phyloP scores from a whole-genome alignment of 2,888 invertebrate species.

The Zele albiditarsus region DNA sequence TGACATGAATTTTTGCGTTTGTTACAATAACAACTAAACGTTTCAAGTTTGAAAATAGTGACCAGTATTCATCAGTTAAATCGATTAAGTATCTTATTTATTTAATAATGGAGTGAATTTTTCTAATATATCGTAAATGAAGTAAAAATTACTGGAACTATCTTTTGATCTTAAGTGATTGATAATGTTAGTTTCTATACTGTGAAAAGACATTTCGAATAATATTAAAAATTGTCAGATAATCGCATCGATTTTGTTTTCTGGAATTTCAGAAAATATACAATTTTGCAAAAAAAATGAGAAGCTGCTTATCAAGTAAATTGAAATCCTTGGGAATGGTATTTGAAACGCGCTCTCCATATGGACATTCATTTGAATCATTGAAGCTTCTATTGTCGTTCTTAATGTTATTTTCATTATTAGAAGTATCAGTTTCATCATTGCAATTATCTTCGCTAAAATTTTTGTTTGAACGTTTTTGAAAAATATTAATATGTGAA shows the following conservation, averaged over 20 bases:
- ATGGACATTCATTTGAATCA: neutral
- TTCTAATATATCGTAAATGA: constrained; percentile 21
- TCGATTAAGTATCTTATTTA: constrained; percentile 27
- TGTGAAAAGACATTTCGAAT: neutral
- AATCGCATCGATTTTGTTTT: constrained; percentile 20
- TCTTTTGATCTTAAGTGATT: constrained; percentile 19
- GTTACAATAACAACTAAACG: neutral
- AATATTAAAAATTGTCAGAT: neutral
- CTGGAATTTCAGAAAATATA: constrained; percentile 10
- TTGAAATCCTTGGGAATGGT: too few species aligned
- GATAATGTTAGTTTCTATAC: constrained; percentile 21
- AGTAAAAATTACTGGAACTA: constrained; percentile 15
- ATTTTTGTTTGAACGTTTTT: too few species aligned
- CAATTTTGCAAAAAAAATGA: constrained; percentile 3
- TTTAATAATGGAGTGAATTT: neutral
- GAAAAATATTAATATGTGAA: too few species aligned
- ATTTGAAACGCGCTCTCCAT: too few species aligned
- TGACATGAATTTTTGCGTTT: neutral
- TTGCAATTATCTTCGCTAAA: too few species aligned
- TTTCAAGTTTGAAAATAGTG: constrained; percentile 2
- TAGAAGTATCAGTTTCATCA: too few species aligned
- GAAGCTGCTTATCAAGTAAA: neutral
- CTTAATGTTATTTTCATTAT: too few species aligned
- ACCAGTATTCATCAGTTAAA: constrained; percentile 4
- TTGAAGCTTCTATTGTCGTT: too few species aligned